A percentile compares a stretch with the other conserved stretches of the same genome.
These are phyloP conservation scores for Pipistrellus nathusii DNA, from an alignment of 2,797 vertebrate species.

Conservation along the genomic window DNA sequence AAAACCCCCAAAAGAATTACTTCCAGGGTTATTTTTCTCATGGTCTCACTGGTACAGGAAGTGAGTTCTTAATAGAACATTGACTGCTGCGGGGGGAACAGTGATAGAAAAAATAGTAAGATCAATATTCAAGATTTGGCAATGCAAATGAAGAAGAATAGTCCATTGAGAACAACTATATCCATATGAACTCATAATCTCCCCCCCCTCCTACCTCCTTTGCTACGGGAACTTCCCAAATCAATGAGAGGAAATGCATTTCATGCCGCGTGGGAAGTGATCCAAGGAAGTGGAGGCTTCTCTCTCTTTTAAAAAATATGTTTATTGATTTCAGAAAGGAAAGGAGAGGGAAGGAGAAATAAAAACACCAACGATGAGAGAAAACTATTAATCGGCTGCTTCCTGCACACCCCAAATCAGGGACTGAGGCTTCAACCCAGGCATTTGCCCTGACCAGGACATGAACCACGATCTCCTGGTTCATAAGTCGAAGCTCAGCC, in stretches of 20 bases:
- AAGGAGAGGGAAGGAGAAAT: no score
- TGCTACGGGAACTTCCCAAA: neutral
- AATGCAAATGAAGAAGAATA: neutral
- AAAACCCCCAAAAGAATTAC: neutral
- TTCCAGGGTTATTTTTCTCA: neutral
- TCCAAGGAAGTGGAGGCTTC: neutral
- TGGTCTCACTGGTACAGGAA: neutral
- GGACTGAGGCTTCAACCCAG: no score
- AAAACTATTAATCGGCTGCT: no score
- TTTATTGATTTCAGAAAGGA: no score
- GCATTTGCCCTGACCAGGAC: no score
- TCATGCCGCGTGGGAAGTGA: neutral
- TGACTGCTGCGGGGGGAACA: neutral
- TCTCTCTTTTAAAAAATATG: neutral
- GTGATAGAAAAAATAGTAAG: constrained; percentile 38
- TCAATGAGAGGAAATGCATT: neutral
- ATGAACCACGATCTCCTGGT: no score
- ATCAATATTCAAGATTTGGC: neutral
- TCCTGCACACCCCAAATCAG: no score
- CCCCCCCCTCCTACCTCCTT: neutral
- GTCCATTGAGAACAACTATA: neutral
- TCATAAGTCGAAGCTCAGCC: no score
- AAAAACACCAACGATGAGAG: no score
- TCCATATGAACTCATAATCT: neutral
- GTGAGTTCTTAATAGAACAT: constrained; percentile 13